These are phyloP conservation scores for Hypsopygia costalis DNA, from an alignment of 2,888 invertebrate species.

Conservation along the genomic window DNA sequence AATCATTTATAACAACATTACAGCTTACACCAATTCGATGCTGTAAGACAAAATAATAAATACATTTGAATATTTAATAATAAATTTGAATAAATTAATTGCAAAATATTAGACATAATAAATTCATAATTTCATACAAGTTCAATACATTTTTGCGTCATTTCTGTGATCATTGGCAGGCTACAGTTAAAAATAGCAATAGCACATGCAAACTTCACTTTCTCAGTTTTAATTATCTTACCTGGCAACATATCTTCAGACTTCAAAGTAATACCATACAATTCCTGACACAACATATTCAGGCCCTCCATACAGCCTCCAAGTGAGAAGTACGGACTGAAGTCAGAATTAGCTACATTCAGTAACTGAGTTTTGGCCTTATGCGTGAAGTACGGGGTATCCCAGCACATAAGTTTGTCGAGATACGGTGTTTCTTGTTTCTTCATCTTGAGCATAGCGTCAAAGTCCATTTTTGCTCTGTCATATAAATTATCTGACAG, in stretches of 20 bases:
- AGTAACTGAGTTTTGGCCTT: constrained; percentile 87
- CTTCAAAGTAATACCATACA: constrained; percentile 91
- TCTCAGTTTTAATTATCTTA: constrained; percentile 24
- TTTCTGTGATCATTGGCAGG: too few relatives aligned
- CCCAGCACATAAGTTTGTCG: constrained; percentile 85
- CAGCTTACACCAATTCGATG: too few relatives aligned
- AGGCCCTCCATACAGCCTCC: constrained; percentile 98
- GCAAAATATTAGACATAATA: too few relatives aligned
- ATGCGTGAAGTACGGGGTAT: constrained; percentile 91
- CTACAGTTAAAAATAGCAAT: too few relatives aligned
- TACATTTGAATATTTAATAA: too few relatives aligned
- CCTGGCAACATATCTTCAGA: constrained; percentile 86
- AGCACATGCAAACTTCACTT: too few relatives aligned
- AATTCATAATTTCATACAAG: too few relatives aligned
- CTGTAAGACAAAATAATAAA: too few relatives aligned
- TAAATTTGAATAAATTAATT: too few relatives aligned
- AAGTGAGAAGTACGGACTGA: constrained; percentile 92
- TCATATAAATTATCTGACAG: constrained; percentile 85
- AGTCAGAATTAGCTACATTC: constrained; percentile 85
- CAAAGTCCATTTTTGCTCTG: constrained; percentile 87
- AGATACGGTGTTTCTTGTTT: constrained; percentile 50
- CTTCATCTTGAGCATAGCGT: constrained; percentile 89
- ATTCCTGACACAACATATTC: constrained; percentile 89
- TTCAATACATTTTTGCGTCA: too few relatives aligned
- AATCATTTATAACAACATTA: too few relatives aligned